Percentiles rank a stretch among this genome's conserved stretches.
Conservation (phyloP, 2,797 vertebrate genomes). For the Gallinago solitaria region DNA sequence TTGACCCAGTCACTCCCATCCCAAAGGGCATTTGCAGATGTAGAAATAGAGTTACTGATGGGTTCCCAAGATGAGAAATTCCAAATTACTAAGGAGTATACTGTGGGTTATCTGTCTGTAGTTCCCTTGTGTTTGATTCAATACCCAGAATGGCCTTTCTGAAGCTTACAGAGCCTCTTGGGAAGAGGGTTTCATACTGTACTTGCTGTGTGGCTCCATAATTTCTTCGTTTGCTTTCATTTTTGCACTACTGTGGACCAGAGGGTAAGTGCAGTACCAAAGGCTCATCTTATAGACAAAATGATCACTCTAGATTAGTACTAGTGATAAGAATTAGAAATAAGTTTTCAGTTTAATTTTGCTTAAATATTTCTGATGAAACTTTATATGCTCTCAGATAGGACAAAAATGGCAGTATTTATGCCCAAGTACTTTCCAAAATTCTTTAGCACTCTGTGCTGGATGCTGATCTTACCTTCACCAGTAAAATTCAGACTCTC, state of each 20-base stretch:
- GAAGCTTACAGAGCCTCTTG: not conserved
- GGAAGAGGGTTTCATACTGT: not conserved
- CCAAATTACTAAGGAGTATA: not conserved
- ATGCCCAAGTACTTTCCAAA: not conserved
- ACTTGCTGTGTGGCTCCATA: not conserved
- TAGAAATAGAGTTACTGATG: not conserved
- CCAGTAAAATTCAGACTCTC: not conserved
- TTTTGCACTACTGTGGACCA: not conserved
- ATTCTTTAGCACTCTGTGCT: not conserved
- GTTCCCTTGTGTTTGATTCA: slow-evolving; percentile 6
- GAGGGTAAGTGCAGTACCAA: not conserved
- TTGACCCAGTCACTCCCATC: not conserved
- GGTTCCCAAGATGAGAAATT: slow-evolving; percentile 13
- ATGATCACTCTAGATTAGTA: not conserved
- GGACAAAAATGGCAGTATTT: not conserved
- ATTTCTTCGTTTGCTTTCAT: not conserved
- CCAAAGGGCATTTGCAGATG: slow-evolving; percentile 1
- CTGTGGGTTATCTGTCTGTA: not conserved
- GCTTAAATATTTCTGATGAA: not conserved
- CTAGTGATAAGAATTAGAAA: not conserved
- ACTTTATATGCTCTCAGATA: not conserved
- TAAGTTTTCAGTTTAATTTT: not conserved
- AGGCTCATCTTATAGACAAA: fast-evolving
- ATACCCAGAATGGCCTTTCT: not conserved
- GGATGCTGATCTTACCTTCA: not conserved